Percentiles rank a stretch among this genome's conserved stretches.
phyloP scores from a whole-genome alignment of 2,888 invertebrate genomes.

The Meganola albula region DNA sequence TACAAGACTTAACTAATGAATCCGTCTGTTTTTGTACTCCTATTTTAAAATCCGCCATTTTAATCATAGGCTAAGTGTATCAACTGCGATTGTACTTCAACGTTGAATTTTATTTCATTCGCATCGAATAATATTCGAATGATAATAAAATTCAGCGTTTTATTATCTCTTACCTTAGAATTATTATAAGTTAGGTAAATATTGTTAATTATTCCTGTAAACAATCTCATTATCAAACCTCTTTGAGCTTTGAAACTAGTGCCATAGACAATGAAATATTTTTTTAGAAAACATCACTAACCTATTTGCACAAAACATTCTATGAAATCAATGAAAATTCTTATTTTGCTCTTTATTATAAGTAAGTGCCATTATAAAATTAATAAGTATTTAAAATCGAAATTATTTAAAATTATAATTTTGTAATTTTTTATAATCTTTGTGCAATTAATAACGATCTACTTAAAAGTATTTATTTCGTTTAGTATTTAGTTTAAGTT shows the following conservation, averaged over 20 bases:
- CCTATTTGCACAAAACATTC: slow-evolving; percentile 38
- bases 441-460: slow-evolving; percentile 54
- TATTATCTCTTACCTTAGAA: slow-evolving; percentile 21
- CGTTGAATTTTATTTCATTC: slow-evolving; percentile 4
- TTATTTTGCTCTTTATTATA: slow-evolving; percentile 61
- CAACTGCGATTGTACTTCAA: slow-evolving; percentile 9
- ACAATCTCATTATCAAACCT: slow-evolving; percentile 52
- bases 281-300: slow-evolving; percentile 36
- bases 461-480: slow-evolving; percentile 62
- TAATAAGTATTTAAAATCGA: slow-evolving; percentile 23
- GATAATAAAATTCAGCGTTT: slow-evolving; percentile 12
- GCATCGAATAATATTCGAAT: background rate
- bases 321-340: slow-evolving; percentile 36
- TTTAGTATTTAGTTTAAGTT: slow-evolving; percentile 43
- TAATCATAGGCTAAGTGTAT: slow-evolving; percentile 15
- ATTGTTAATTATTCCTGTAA: slow-evolving; percentile 45
- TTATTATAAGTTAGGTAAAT: slow-evolving; percentile 21
- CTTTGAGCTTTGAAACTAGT: slow-evolving; percentile 55
- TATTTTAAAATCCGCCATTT: slow-evolving; percentile 36
- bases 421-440: slow-evolving; percentile 34
- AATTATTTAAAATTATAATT: no score
- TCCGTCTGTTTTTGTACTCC: slow-evolving; percentile 59
- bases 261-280: slow-evolving; percentile 54
- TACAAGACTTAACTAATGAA: slow-evolving; percentile 25
- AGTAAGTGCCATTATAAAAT: slow-evolving; percentile 62